Evolutionary conservation across 2,113 vertebrate genomes (phyloP).

Genomic region (Sialia sialis): DNA sequence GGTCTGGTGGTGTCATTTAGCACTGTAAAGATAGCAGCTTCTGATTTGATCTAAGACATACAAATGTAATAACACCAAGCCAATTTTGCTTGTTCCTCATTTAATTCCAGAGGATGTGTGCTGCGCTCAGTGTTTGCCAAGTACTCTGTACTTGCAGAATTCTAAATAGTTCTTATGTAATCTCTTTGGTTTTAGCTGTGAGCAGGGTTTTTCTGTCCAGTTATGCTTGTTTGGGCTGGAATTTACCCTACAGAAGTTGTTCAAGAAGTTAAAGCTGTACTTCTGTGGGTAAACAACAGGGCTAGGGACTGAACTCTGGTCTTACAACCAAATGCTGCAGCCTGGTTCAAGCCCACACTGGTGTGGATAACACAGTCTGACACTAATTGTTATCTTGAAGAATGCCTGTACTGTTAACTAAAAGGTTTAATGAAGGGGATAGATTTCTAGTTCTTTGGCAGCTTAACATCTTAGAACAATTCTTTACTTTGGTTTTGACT

Average conservation of each 20-base stretch:
- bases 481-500: neutral
- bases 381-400: neutral
- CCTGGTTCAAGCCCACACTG: neutral
- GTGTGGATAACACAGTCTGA: neutral
- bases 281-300: neutral
- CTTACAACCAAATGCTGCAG: neutral
- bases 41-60: neutral
- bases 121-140: neutral
- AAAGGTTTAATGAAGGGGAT: neutral
- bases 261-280: neutral
- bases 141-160: neutral
- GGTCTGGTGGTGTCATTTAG: neutral
- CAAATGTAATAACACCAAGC: neutral
- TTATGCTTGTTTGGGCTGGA: neutral
- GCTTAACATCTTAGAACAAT: neutral
- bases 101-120: neutral
- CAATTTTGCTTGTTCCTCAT: neutral
- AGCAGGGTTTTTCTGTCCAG: neutral
- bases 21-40: neutral
- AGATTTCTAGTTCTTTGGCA: neutral
- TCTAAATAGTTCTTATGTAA: neutral
- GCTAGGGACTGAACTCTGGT: neutral
- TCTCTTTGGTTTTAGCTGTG: neutral
- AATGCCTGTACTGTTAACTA: neutral
- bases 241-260: neutral